Base-by-base conservation (phyloP, 2,888 invertebrate species). In the Sepiola atlantica region DNA sequence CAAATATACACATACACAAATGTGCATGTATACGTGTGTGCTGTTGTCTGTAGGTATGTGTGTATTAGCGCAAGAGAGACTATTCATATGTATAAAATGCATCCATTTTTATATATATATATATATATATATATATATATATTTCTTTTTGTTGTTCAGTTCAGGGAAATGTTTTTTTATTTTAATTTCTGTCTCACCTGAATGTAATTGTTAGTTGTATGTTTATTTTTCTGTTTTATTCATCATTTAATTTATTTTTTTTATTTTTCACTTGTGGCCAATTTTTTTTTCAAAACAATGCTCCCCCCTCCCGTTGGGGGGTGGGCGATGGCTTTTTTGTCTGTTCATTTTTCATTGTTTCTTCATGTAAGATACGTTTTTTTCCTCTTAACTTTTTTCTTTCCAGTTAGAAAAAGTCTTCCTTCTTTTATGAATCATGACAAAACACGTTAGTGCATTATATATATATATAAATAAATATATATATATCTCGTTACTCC, bases 351-450 rank as follows among this genome's bases (percentile, higher is more conserved):
- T 77, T 77, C n/a, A 77, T 77, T 77, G 77, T 77, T 77, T 77
- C n/a, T 77, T 92, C 54, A 12, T 92, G 92, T 92, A 92, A 92
- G n/a, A 92, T 92, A 92, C 45, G 45, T n/a, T 45, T 55, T n/a
- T 92, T 92, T n/a, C 54, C 92, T 92, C 54, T 92, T 92, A 45
- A 1, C 28, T 45, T 20, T 45, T 45, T 92, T 92, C 55, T 92
- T 92, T 55, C 92, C 92, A 55, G 92, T 77, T 77, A 92, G 92
- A 55, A 92, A 92, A 92, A 92, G 92, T 92, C 92, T 92, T 92
- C 92, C 92, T 92, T 92, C 92, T 54, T 92, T 92, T n/a, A 92
- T 92, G 45, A 92, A 92, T 92, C 92, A 92, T 92, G 92, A 92
- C 92, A 45, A 55, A 92, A 92, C 45, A 92, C 45, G 55, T n/a